Base-by-base conservation (phyloP, 1,140 invertebrate genomes). In the Oscheius sp. region DNA sequence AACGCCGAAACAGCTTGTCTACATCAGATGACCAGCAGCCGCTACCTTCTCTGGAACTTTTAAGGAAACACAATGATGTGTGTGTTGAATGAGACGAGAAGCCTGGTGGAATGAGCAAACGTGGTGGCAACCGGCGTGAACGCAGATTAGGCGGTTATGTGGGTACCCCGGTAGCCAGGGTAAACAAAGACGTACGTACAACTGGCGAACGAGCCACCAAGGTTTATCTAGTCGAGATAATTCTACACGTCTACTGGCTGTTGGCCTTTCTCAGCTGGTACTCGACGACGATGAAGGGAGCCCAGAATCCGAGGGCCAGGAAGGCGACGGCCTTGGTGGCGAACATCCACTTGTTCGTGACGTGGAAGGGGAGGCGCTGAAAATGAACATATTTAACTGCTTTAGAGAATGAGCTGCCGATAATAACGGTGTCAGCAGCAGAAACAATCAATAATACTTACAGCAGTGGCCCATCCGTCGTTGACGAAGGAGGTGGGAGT, bases 211-310 rank as follows among this genome's bases (percentile, higher is more conserved):
- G 49, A 55, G n/a, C 23, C 49, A 23, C 7, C 49, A 55, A 55
- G n/a, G 7, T 55, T 55, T 55, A 55, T 55, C 49, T 55, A 55
- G 15, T 55, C 7, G 7, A 55, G 23, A 55, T 55, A 55, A 7
- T 20, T 55, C 49, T 55, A 55, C 49, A 55, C 7, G 31, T 65
- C 63, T 42, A 38, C 63, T 36, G 36, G 63, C 34, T 71, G 64
- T 80, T 78, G 4, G 72, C 59, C 62, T 79, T 79, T 45, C 77
- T 65, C n/a, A 79, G 61, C 55, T 79, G 78, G 45, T 79, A 79
- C 52, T 79, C 78, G 34, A 65, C 76, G 29, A 79, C 79, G 61
- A 80, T 70, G 79, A 80, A 80, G 13, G 79, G 79, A 52, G 74
- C 66, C 74, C 79, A 79, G 75, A 80, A 80, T 62, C 75, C 79